phyloP scores from a whole-genome alignment of 2,888 invertebrate species.

The Parapristionchus giblindavisi region DNA sequence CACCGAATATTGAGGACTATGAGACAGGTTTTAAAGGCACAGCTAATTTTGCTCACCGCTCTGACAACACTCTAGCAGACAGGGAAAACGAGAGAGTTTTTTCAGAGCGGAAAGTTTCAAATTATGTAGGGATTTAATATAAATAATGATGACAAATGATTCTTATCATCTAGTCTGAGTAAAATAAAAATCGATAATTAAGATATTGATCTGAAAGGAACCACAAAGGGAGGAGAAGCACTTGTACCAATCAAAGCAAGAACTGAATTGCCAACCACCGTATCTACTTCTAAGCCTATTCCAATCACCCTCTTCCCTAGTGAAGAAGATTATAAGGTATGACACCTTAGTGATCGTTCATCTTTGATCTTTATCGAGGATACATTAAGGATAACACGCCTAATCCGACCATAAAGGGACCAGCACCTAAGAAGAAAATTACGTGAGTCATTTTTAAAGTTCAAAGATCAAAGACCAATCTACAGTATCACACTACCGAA shows the following conservation, averaged over 20 bases:
- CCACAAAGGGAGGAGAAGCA: neutral
- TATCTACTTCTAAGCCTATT: neutral
- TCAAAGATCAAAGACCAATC: neutral
- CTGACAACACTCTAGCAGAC: too few species aligned
- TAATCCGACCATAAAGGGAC: too few species aligned
- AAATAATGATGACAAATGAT: too few species aligned
- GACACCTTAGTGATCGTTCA: neutral
- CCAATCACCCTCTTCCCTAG: constrained; percentile 32
- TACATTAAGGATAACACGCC: too few species aligned
- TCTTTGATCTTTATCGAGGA: neutral
- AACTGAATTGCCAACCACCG: neutral
- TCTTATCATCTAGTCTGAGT: too few species aligned
- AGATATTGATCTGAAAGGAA: constrained; percentile 21
- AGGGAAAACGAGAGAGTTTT: too few species aligned
- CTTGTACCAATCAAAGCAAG: neutral
- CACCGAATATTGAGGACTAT: constrained; percentile 32
- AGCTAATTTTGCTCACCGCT: too few species aligned
- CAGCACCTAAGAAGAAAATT: constrained; percentile 25
- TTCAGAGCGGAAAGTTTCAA: too few species aligned
- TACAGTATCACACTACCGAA: constrained; percentile 29
- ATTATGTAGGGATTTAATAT: too few species aligned
- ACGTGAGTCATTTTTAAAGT: neutral
- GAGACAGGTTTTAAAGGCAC: constrained; percentile 19
- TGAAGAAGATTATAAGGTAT: constrained; percentile 3
- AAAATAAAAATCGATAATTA: neutral